Percentiles rank a stretch among this genome's conserved stretches.
Evolutionary conservation across 2,797 vertebrate genomes (phyloP).

Genomic region (Pantherophis vulpinus): DNA sequence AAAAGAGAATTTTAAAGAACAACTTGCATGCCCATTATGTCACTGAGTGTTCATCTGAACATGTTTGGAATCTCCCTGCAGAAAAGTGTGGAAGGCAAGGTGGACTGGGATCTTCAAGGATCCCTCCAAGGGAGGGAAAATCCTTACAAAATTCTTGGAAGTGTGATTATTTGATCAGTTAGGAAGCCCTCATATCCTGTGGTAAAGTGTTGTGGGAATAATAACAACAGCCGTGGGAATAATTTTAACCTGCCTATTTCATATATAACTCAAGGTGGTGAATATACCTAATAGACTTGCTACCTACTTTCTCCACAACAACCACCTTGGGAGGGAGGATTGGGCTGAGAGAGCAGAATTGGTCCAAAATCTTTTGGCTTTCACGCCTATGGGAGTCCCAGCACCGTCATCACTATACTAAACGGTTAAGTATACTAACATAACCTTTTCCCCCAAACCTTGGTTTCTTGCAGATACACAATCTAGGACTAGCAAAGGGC

Average conservation of each 20-base stretch:
- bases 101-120: not conserved
- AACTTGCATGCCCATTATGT: not conserved
- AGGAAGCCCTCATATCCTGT: not conserved
- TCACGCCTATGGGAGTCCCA: too few species aligned
- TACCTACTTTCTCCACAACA: too few species aligned
- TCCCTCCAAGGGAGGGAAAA: not conserved
- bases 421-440: too few species aligned
- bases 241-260: not conserved
- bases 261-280: not conserved
- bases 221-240: not conserved
- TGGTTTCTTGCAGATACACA: too few species aligned
- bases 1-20: not conserved
- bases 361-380: not conserved
- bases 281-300: too few species aligned
- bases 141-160: not conserved
- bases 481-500: too few species aligned
- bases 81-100: not conserved
- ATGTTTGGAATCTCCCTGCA: not conserved
- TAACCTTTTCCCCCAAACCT: too few species aligned
- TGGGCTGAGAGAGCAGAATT: not conserved
- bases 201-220: not conserved
- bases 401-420: too few species aligned
- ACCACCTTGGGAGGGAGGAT: too few species aligned
- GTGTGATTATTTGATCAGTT: not conserved
- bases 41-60: not conserved